Base-by-base conservation (phyloP, 1,140 invertebrate species). In the Trypoxylus dichotomus region DNA sequence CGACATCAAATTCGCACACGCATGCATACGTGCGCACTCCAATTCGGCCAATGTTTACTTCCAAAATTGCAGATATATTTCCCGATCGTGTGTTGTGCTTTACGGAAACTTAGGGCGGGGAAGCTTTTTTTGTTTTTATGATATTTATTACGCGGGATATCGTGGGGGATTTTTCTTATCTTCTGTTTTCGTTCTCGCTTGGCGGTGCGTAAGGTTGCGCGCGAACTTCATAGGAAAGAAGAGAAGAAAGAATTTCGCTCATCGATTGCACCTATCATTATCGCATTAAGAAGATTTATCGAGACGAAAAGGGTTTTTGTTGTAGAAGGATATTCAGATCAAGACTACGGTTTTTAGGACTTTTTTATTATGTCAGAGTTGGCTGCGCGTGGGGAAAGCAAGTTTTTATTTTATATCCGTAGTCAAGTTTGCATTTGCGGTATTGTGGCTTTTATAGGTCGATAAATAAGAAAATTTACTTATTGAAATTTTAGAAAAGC, bases 271-370 rank as follows among this genome's bases (percentile, higher is more conserved):
- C 47, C 47, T 54, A 54, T 54, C 47, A 54, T 54, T 54, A 54
- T 54, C 47, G 47, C 47, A 54, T 54, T 54, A 54, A 54, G 47
- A 54, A 54, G 47, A 54, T 54, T 54, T 54, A 54, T 54, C 47
- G 5, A n/a, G 7, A 54, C 15, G 47, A 19, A 19, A 54, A 54
- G 47, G 47, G 15, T n/a, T 54, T 54, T 54, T 19, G 47, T 54
- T 15, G 47, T n/a, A n/a, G 47, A 19, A 19, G 47, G 47, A 54
- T 54, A 19, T 54, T 54, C 47, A 54, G 47, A 54, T 54, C 47
- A 54, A 54, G 47, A 54, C 47, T 54, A 54, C 47, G 13, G 47
- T n/a, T 54, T 54, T 54, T 54, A 54, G 15, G 47, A 54, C 15
- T 54, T 54, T 54, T 54, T 54, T 54, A 54, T 54, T 54, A 54